A percentile compares a stretch with the other conserved stretches of the same genome.
These are phyloP conservation scores for Phallusia fumigata DNA, from an alignment of 23 tunicate genomes.

Conservation along the genomic window DNA sequence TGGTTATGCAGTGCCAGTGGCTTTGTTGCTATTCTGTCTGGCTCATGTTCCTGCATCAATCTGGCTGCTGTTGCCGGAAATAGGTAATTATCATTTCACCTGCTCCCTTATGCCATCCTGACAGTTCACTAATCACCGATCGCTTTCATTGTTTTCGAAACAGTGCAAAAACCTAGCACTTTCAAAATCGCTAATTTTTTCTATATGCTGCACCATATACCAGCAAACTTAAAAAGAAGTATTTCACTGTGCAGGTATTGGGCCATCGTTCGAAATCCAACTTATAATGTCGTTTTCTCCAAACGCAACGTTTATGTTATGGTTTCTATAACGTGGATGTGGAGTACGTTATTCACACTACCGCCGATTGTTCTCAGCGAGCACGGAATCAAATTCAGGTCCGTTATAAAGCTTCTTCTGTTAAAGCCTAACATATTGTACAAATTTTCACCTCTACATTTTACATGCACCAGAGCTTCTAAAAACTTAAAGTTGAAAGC, in stretches of 20 bases:
- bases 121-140: too few species aligned
- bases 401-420: too few species aligned
- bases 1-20: conserved; percentile 29
- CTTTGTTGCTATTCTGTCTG: conserved; percentile 42
- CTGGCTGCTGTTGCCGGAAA: conserved; percentile 47
- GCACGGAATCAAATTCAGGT: background rate
- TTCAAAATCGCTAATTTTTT: too few species aligned
- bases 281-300: background rate
- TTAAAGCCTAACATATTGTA: too few species aligned
- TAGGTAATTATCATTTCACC: conserved; percentile 19
- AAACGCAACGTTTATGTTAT: background rate
- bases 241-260: background rate
- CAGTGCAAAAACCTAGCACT: too few species aligned
- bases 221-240: too few species aligned
- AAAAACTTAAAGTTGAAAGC: too few species aligned
- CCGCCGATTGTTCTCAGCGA: background rate
- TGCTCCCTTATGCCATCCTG: too few species aligned
- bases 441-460: too few species aligned
- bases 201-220: too few species aligned
- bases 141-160: too few species aligned
- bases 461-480: too few species aligned
- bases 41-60: conserved; percentile 44
- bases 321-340: background rate
- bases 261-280: background rate
- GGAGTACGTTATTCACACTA: background rate